phyloP scores from a whole-genome alignment of 1,140 invertebrate species.

The Drosophila miranda region DNA sequence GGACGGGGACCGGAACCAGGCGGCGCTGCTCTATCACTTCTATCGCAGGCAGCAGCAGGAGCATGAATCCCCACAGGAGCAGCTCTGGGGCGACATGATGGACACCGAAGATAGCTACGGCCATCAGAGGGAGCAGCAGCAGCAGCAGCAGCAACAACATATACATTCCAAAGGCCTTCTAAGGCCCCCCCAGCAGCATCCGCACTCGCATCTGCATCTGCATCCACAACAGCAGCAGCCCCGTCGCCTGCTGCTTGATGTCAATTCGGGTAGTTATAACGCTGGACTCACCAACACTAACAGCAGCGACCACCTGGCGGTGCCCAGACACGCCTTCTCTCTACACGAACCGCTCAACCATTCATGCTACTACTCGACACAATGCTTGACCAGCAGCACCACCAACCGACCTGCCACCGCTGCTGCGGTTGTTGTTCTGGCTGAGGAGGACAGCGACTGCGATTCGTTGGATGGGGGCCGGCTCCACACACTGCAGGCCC shows the following conservation, averaged over 20 bases:
- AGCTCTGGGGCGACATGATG: conserved; percentile 65
- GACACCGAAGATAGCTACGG: conserved; percentile 71
- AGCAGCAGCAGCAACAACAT: conserved; percentile 50
- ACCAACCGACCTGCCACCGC: conserved; percentile 17
- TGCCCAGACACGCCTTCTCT: conserved; percentile 37
- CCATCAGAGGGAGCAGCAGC: conserved; percentile 50
- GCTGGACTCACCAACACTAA: conserved; percentile 52
- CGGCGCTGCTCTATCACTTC: conserved; percentile 64
- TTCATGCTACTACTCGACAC: conserved; percentile 69
- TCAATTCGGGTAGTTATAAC: conserved; percentile 79
- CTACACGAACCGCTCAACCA: conserved; percentile 51
- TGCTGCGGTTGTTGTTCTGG: conserved; percentile 24
- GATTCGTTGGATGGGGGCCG: conserved; percentile 55
- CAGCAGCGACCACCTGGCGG: conserved; percentile 28
- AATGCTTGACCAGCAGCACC: conserved; percentile 44
- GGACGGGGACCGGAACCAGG: conserved; percentile 43
- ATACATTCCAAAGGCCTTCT: conserved; percentile 74
- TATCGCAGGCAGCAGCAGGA: conserved; percentile 68
- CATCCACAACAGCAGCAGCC: conserved; percentile 50
- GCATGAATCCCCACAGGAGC: conserved; percentile 40
- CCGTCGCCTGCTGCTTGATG: conserved; percentile 69
- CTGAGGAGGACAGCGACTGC: conserved; percentile 41
- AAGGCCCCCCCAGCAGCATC: conserved; percentile 48
- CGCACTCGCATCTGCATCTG: not conserved
- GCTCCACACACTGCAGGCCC: conserved; percentile 48